Evolutionary conservation across 1,140 invertebrate genomes (phyloP), one percentile per base, ranked within the genome.

Genomic region (Dufourea novaeangliae): DNA sequence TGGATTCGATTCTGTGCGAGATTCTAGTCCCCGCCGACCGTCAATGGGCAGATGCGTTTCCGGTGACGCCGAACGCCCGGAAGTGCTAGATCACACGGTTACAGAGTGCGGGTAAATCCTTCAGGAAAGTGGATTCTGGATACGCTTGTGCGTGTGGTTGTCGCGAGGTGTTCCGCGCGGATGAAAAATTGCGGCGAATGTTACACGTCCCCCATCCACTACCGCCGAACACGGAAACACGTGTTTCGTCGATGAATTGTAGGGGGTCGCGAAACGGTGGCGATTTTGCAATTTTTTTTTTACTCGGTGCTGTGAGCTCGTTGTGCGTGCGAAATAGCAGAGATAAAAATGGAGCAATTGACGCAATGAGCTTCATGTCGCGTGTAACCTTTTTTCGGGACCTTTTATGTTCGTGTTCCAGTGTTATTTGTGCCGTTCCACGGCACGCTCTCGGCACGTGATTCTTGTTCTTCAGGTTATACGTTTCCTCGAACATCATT

Each of bases 81-180:
- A 39, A 64, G 39, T 32, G 25, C n/a, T 22, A 2, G 2, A n/a
- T n/a, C 11, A 29, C 20, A 50, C 25, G 11, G 27, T n/a, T n/a
- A n/a, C 11, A 17, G 56, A 4, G 6, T 5, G 20, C 41, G 32
- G 1, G 29, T 72, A 78, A 64, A 64, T 78, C 50, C 57, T 64
- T 74, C 25, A 11, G 6, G 17, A 25, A 44, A 37, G 46, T n/a
- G 20, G 0, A n/a, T 37, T 54, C n/a, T 25, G 2, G 46, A 12
- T 27, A 37, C 54, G 39, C 1, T 41, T 56, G 17, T n/a, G 17
- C 17, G 10, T 39, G 27, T 63, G 14, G 39, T 22, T 50, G 12
- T 5, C 29, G n/a, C 27, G 37, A 22, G 25, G 37, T 11, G 7
- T 7, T 27, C 4, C 22, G 8, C n/a, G 17, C 0, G 2, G 12